Evolutionary conservation across 2,113 vertebrate genomes (phyloP).

Genomic region (Prinia subflava): DNA sequence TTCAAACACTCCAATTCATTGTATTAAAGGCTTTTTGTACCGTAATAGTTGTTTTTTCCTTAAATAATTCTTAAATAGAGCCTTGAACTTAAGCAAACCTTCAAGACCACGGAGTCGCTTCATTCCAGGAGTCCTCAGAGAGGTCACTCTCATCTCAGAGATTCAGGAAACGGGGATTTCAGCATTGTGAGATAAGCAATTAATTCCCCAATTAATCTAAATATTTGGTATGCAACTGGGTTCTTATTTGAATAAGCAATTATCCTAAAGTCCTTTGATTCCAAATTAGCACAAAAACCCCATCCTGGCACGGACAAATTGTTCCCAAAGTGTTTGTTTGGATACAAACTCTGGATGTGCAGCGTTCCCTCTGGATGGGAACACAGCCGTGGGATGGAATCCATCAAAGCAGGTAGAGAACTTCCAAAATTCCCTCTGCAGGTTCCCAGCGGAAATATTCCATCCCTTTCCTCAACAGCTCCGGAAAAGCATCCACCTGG

Average conservation of each 20-base stretch:
- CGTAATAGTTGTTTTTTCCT: fast-evolving
- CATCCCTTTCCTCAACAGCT: not conserved
- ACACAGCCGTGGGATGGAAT: fast-evolving
- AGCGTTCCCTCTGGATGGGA: not conserved
- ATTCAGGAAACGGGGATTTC: not conserved
- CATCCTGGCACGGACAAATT: not conserved
- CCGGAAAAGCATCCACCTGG: not conserved
- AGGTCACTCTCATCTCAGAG: not conserved
- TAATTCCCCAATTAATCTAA: slow-evolving; percentile 38
- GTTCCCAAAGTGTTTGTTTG: not conserved
- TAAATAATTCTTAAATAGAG: not conserved
- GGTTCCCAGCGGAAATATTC: fast-evolving
- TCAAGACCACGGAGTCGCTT: fast-evolving
- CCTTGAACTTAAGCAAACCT: not conserved
- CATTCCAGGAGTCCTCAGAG: not conserved
- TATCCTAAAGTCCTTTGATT: slow-evolving; percentile 16
- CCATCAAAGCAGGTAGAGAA: fast-evolving
- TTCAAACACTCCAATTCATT: not conserved
- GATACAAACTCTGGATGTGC: not conserved
- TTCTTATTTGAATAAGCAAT: slow-evolving; percentile 22
- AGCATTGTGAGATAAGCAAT: not conserved
- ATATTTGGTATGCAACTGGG: not conserved
- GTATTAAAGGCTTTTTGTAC: not conserved
- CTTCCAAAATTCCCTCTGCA: not conserved
- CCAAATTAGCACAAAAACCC: not conserved